phyloP scores from a whole-genome alignment of 92 coral and sea anemone species.

The Phenganax stokvisi region DNA sequence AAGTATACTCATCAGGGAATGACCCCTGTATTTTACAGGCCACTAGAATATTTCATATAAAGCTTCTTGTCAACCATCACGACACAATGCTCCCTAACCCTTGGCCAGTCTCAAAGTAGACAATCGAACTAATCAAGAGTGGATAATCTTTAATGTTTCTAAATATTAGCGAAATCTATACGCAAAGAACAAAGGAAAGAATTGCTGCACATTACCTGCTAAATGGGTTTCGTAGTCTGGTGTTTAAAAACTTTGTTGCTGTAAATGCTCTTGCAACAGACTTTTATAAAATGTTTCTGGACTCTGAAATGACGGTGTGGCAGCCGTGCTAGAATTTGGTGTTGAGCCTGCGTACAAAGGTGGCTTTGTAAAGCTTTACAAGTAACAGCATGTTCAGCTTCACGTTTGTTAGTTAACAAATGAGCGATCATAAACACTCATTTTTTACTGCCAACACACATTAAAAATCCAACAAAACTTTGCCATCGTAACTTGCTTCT shows the following conservation, averaged over 20 bases:
- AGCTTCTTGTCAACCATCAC: not conserved
- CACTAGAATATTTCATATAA: not conserved
- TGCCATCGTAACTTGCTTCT: constrained; percentile 11
- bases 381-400: constrained; percentile 30
- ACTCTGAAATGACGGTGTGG: not conserved
- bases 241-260: constrained; percentile 61
- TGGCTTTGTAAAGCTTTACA: constrained; percentile 31
- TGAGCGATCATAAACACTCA: not conserved
- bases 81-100: not conserved
- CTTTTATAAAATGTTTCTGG: constrained; percentile 61
- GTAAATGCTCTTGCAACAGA: constrained; percentile 74
- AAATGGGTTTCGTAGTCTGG: constrained; percentile 59
- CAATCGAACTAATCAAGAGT: no score
- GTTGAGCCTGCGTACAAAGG: constrained; percentile 11
- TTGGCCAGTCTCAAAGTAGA: no score
- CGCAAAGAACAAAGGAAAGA: constrained; percentile 1
- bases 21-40: no score
- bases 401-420: constrained; percentile 21
- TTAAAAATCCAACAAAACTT: not conserved
- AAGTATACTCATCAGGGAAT: no score
- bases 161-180: not conserved
- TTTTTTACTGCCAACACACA: constrained; percentile 23
- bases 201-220: constrained; percentile 44
- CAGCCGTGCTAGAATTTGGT: not conserved
- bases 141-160: no score